Base-by-base conservation (phyloP, 2,113 vertebrate genomes). In the Gallinago media region DNA sequence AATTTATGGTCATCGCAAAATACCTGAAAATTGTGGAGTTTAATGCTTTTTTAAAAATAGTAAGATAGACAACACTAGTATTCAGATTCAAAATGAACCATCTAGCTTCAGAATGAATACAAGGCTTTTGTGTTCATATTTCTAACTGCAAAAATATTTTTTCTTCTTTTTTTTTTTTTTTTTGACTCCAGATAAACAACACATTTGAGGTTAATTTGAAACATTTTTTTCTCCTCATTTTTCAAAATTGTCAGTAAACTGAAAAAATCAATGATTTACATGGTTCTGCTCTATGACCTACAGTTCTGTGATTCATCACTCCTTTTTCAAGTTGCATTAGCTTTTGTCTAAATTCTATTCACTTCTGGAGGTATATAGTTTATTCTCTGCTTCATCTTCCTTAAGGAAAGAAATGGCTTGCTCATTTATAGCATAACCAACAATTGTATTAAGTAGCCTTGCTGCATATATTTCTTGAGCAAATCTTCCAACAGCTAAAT, bases 271-370 rank as follows among this genome's bases (percentile, higher is more conserved):
- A 9, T 70, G 40, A 89, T 74, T 73, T 87, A 50, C 46, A 54
- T 12, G 71, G 34, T 46, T 85, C 29, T 85, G 16, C 40, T 77
- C 31, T 16, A 15, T 85, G 70, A 88, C 73, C 66, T 81, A 29
- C 31, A 83, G 23, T 65, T 79, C 34, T 87, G 42, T 92, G 65
- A 92, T 93, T 94, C 85, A 90, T 88, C 74, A 88, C 20, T 85
- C 17, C 23, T 76, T 15, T 12, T 74, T 82, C 42, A 63, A 59
- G n/a, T 92, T 85, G 78, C 54, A 92, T 76, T 88, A 92, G 27
- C 46, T 79, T 58, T 40, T 79, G 22, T 62, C 44, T 88, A 83
- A 72, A 75, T 76, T 67, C 54, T 92, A 52, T 81, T 90, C 50
- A 76, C 67, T 89, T 88, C 42, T 56, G 26, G 18, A 94, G 16